Percentiles rank a stretch among this genome's conserved stretches.
phyloP scores from a whole-genome alignment of 2,113 vertebrate genomes.

The Oreocharis arfaki region DNA sequence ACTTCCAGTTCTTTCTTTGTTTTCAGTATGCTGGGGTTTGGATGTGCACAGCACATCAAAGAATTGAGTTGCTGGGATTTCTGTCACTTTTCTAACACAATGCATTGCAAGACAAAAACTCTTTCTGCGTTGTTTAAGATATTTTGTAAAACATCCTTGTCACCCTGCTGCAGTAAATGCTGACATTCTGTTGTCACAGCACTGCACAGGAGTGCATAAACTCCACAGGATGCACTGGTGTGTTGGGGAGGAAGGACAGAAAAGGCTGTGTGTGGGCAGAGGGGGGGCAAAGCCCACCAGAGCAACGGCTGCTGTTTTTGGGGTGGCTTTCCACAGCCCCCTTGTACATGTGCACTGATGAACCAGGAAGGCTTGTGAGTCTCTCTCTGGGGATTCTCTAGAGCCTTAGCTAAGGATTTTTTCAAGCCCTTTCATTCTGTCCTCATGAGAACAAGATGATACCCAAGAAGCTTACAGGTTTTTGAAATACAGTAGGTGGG shows the following conservation, averaged over 20 bases:
- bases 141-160: neutral
- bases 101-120: neutral
- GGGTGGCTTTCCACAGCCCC: neutral
- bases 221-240: rapidly evolving
- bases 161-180: neutral
- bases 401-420: neutral
- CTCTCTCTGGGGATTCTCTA: neutral
- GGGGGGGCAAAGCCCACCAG: neutral
- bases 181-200: neutral
- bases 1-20: neutral
- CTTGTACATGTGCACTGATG: neutral
- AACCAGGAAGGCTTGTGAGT: neutral
- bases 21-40: neutral
- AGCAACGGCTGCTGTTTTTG: neutral
- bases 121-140: neutral
- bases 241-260: neutral
- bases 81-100: neutral
- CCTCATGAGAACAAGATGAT: neutral
- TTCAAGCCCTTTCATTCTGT: neutral
- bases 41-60: neutral
- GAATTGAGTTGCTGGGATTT: neutral
- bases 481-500: neutral
- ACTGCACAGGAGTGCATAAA: rapidly evolving
- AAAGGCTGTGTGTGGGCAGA: neutral
- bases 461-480: neutral